Evolutionary conservation across 1,140 invertebrate genomes (phyloP).

Genomic region (Brachionus asplanchnoidis): DNA sequence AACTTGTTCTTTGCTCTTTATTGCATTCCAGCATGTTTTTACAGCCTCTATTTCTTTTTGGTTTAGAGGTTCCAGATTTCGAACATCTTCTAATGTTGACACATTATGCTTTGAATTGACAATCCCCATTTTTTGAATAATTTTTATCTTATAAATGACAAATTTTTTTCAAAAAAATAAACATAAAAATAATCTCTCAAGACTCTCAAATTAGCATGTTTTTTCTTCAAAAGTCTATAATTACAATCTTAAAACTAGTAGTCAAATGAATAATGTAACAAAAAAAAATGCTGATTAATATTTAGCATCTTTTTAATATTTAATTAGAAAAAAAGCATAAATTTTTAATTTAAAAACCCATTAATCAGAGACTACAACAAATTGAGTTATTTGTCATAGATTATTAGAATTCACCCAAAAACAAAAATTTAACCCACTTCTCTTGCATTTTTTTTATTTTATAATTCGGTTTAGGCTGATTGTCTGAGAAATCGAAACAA

Average conservation of each 20-base stretch:
- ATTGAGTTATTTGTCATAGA: neutral
- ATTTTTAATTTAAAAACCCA: neutral
- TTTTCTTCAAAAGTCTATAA: neutral
- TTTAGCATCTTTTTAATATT: neutral
- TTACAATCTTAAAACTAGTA: neutral
- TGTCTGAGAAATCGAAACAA: neutral
- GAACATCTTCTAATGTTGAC: neutral
- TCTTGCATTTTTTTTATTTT: neutral
- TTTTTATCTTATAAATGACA: neutral
- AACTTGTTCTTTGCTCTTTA: conserved; percentile 32
- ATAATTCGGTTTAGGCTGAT: neutral
- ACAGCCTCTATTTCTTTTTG: neutral
- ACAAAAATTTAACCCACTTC: neutral
- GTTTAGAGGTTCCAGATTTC: neutral
- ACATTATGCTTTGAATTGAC: neutral
- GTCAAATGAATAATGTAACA: neutral
- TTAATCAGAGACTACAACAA: neutral
- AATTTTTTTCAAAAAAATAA: neutral
- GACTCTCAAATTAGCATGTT: neutral
- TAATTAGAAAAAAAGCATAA: neutral
- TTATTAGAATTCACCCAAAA: neutral
- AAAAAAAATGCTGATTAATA: neutral
- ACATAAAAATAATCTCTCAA: neutral
- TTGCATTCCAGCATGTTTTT: neutral
- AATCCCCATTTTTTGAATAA: neutral